Conservation (phyloP, 2,113 vertebrate species). For the Promerops cafer region DNA sequence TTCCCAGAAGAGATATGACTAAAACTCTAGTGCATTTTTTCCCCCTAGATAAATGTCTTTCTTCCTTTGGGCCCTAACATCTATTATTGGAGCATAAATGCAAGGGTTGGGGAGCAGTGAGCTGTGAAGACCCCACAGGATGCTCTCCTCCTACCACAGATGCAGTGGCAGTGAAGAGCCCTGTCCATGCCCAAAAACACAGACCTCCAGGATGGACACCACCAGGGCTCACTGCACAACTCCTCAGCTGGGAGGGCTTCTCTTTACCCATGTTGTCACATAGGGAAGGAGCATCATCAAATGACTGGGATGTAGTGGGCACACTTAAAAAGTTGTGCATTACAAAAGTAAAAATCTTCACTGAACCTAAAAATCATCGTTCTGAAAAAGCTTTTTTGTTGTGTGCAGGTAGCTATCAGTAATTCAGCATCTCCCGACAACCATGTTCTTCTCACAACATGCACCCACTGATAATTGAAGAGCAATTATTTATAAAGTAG, state of each 20-base stretch:
- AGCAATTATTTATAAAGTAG: not conserved
- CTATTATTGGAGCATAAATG: not conserved
- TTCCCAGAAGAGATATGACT: not conserved
- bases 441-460: not conserved
- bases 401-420: not conserved
- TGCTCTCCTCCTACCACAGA: not conserved
- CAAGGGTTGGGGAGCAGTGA: not conserved
- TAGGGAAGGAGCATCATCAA: accelerated
- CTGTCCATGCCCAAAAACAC: not conserved
- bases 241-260: not conserved
- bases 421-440: not conserved
- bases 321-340: not conserved
- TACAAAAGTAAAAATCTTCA: not conserved
- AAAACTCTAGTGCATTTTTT: not conserved
- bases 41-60: not conserved
- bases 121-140: accelerated
- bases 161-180: not conserved
- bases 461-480: not conserved
- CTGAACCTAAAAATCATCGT: not conserved
- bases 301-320: accelerated
- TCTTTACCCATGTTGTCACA: not conserved
- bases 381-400: not conserved
- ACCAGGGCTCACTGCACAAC: not conserved
- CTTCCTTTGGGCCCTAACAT: not conserved
- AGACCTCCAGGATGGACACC: not conserved